phyloP scores from a whole-genome alignment of 2,888 invertebrate species.

The Teleiodes luculella region DNA sequence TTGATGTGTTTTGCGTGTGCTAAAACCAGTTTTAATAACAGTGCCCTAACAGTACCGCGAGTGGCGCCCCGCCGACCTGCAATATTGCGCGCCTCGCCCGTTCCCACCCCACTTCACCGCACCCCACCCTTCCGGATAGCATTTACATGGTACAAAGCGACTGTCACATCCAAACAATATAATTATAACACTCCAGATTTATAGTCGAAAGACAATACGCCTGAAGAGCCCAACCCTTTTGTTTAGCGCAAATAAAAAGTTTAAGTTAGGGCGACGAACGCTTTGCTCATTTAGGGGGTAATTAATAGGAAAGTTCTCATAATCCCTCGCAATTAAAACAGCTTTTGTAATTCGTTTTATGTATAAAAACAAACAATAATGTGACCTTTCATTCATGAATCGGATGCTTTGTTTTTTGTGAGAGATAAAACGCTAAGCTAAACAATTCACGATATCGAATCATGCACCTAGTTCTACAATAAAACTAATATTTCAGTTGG shows the following conservation, averaged over 20 bases:
- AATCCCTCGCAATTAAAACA: slow-evolving; percentile 63
- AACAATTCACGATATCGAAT: background rate
- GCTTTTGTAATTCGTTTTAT: slow-evolving; percentile 36
- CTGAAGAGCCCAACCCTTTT: slow-evolving; percentile 60
- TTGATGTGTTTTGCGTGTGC: slow-evolving; percentile 7
- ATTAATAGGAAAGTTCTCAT: slow-evolving; percentile 73
- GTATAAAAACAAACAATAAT: slow-evolving; percentile 47
- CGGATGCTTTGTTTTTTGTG: slow-evolving; percentile 1
- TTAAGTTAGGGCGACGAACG: slow-evolving; percentile 42
- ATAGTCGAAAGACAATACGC: slow-evolving; percentile 68
- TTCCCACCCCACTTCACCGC: slow-evolving; percentile 60
- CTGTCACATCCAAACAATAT: slow-evolving; percentile 73
- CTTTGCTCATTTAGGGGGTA: slow-evolving; percentile 69
- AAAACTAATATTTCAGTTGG: no score
- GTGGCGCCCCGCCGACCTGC: slow-evolving; percentile 63
- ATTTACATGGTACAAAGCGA: slow-evolving; percentile 74
- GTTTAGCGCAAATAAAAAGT: slow-evolving; percentile 39
- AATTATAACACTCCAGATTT: slow-evolving; percentile 73
- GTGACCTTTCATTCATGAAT: slow-evolving; percentile 41
- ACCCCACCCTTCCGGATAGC: slow-evolving; percentile 52
- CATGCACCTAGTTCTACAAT: background rate
- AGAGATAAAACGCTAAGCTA: background rate
- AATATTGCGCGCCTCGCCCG: slow-evolving; percentile 44
- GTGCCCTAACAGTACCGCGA: slow-evolving; percentile 28
- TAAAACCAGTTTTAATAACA: slow-evolving; percentile 36